A percentile compares a stretch with the other conserved stretches of the same genome.
These are phyloP conservation scores for Okapia johnstoni DNA, from an alignment of 2,113 vertebrate genomes.

Conservation along the genomic window DNA sequence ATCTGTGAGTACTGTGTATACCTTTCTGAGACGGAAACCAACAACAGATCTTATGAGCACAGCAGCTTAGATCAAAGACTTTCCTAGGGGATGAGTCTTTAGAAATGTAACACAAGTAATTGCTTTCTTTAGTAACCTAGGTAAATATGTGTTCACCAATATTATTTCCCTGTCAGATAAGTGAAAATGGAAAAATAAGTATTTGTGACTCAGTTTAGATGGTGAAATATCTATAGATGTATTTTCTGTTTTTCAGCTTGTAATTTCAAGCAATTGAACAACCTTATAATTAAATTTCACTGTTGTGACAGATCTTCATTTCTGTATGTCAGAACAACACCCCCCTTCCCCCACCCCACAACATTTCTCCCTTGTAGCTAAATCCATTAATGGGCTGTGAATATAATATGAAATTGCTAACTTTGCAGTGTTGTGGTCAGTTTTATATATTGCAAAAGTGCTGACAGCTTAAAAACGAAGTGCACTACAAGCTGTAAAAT, in stretches of 20 bases:
- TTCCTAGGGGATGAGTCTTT: not conserved
- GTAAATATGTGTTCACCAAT: not conserved
- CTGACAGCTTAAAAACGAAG: not conserved
- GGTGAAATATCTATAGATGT: not conserved
- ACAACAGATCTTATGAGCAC: not conserved
- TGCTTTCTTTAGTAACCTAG: not conserved
- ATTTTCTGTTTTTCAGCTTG: not conserved
- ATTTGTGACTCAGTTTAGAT: not conserved
- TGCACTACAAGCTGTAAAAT: not conserved
- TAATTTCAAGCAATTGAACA: not conserved
- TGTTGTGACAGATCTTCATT: not conserved
- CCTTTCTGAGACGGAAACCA: not conserved
- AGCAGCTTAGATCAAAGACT: not conserved
- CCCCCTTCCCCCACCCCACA: accelerated
- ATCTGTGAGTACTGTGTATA: not conserved
- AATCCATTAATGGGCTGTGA: not conserved
- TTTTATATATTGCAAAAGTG: not conserved
- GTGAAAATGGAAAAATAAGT: not conserved
- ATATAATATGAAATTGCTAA: not conserved
- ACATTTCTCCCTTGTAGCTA: not conserved
- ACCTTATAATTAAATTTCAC: not conserved
- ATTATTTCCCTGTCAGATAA: not conserved
- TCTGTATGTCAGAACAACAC: not conserved
- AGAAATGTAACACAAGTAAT: not conserved
- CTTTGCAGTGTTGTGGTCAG: not conserved